These are phyloP conservation scores for Casuarius casuarius DNA, from an alignment of 2,113 vertebrate species.

Conservation along the genomic window DNA sequence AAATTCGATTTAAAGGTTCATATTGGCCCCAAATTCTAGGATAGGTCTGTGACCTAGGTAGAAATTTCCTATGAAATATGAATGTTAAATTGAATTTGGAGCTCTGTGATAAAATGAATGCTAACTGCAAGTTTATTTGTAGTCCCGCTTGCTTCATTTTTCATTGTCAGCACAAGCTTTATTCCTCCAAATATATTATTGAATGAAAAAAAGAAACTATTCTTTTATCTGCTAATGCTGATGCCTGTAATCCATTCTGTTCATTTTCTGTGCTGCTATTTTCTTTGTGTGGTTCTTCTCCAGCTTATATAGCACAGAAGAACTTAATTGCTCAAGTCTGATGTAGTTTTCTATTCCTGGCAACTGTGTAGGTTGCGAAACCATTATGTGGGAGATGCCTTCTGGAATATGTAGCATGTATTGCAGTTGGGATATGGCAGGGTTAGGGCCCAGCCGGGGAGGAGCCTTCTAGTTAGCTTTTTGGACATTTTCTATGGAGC, in stretches of 20 bases:
- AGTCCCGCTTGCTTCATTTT: slow-evolving; percentile 40
- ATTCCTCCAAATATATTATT: slow-evolving; percentile 40
- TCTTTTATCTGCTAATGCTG: slow-evolving; percentile 42
- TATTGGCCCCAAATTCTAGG: not conserved
- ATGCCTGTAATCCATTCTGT: slow-evolving; percentile 46
- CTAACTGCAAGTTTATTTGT: slow-evolving; percentile 56
- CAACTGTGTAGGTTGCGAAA: slow-evolving; percentile 56
- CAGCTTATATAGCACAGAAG: slow-evolving; percentile 15
- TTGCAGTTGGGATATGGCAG: slow-evolving; percentile 31
- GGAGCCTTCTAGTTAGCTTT: slow-evolving; percentile 33
- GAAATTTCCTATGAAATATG: not conserved
- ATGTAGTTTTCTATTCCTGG: slow-evolving; percentile 67
- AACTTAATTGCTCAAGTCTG: slow-evolving; percentile 63
- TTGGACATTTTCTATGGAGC: not conserved
- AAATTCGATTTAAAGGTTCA: not conserved
- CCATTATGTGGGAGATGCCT: slow-evolving; percentile 65
- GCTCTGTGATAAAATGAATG: slow-evolving; percentile 47
- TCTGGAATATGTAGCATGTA: slow-evolving; percentile 51
- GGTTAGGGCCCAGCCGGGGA: not conserved
- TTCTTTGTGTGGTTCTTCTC: slow-evolving; percentile 8
- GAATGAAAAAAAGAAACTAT: slow-evolving; percentile 55
- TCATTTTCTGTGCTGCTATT: slow-evolving; percentile 46
- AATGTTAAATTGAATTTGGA: slow-evolving; percentile 35
- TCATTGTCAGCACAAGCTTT: slow-evolving; percentile 66
- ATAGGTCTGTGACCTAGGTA: not conserved